These are phyloP conservation scores for Pheosia tremula DNA, from an alignment of 2,888 invertebrate genomes.

Conservation along the genomic window DNA sequence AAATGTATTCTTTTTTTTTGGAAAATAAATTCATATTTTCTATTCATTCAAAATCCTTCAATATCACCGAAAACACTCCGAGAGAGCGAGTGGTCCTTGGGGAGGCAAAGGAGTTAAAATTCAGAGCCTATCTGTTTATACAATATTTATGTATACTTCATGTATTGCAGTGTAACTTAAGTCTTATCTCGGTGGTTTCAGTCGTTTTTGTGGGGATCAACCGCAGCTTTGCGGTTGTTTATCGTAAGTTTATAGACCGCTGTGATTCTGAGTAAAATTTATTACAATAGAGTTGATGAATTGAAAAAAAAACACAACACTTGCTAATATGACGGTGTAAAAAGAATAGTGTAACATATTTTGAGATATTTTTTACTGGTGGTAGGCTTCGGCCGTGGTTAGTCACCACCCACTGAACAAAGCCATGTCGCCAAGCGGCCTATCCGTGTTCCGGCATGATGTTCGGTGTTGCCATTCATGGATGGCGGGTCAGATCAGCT, in stretches of 20 bases:
- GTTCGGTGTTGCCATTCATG: too few relatives aligned
- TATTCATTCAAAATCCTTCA: neutral
- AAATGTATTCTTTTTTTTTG: neutral
- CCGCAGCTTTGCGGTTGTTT: slow-evolving; percentile 20
- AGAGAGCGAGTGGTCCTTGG: neutral
- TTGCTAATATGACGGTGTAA: too few relatives aligned
- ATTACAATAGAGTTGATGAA: neutral
- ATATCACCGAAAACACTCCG: neutral
- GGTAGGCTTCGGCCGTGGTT: too few relatives aligned
- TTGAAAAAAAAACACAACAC: too few relatives aligned
- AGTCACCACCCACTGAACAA: too few relatives aligned
- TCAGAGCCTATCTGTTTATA: slow-evolving; percentile 7
- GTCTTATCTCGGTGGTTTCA: slow-evolving; percentile 32
- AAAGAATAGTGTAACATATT: too few relatives aligned
- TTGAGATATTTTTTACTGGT: too few relatives aligned
- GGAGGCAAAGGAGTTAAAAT: neutral
- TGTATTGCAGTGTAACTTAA: slow-evolving; percentile 17
- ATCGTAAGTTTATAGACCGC: slow-evolving; percentile 27
- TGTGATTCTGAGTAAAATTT: slow-evolving; percentile 4
- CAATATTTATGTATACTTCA: slow-evolving; percentile 10
- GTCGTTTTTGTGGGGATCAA: slow-evolving; percentile 20
- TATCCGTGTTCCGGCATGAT: too few relatives aligned
- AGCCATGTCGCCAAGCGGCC: too few relatives aligned
- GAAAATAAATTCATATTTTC: neutral
- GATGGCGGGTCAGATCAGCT: too few relatives aligned